Percentiles rank a stretch among this genome's conserved stretches.
phyloP scores from a whole-genome alignment of 2,888 invertebrate species.

The Diploptera punctata region DNA sequence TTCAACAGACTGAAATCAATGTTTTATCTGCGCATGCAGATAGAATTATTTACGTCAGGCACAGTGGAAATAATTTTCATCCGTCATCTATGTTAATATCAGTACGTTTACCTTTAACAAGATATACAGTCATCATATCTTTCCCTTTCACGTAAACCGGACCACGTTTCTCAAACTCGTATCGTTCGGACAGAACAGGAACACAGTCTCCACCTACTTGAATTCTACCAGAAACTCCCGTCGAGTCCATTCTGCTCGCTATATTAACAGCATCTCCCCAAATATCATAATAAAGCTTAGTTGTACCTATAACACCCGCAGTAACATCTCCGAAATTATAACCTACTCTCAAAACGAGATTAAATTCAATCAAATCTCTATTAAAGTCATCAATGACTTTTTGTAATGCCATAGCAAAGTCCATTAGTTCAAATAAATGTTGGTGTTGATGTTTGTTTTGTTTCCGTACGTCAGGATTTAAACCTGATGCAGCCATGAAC shows the following conservation, averaged over 20 bases:
- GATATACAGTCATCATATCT: constrained; percentile 92
- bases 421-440: constrained; percentile 87
- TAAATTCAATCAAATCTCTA: constrained; percentile 88
- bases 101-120: constrained; percentile 52
- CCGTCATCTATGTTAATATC: constrained; percentile 30
- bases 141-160: constrained; percentile 97
- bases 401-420: constrained; percentile 93
- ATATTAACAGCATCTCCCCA: constrained; percentile 99
- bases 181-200: constrained; percentile 71
- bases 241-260: constrained; percentile 96
- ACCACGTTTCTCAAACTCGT: constrained; percentile 91
- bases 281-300: constrained; percentile 95
- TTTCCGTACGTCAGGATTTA: constrained; percentile 80
- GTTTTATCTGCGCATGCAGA: too few species aligned
- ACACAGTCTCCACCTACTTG: constrained; percentile 82
- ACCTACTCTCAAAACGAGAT: constrained; percentile 84
- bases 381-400: constrained; percentile 87
- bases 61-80: constrained; percentile 24
- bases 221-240: constrained; percentile 85
- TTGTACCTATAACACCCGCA: constrained; percentile 94
- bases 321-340: constrained; percentile 96
- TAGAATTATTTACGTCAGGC: too few species aligned
- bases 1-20: too few species aligned
- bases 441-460: constrained; percentile 73
- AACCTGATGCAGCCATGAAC: constrained; percentile 96